Conservation (phyloP, 2,888 invertebrate genomes). For the Cephus sareptanus region DNA sequence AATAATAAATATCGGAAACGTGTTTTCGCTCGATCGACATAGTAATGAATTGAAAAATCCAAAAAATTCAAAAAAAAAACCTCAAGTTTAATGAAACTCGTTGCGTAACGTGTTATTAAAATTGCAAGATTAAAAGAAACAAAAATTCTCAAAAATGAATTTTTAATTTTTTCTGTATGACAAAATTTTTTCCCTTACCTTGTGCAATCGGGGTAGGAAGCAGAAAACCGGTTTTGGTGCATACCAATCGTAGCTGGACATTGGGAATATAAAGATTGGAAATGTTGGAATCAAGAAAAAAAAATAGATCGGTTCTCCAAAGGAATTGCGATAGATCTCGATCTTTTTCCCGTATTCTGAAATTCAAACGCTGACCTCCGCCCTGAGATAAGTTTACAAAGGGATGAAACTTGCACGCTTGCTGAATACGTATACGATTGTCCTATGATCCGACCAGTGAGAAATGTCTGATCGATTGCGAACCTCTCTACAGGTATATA, state of each 20-base stretch:
- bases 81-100: too few species aligned
- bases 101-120: not conserved
- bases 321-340: not conserved
- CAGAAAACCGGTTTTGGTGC: not conserved
- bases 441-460: not conserved
- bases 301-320: not conserved
- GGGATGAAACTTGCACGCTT: constrained; percentile 19
- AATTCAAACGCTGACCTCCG: constrained; percentile 19
- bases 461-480: not conserved
- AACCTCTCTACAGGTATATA: not conserved
- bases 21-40: not conserved
- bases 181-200: not conserved
- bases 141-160: not conserved
- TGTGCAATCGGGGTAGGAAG: not conserved
- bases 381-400: constrained; percentile 18
- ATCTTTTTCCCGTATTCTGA: not conserved
- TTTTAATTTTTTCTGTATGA: not conserved
- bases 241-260: not conserved
- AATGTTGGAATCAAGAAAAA: not conserved
- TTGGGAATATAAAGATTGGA: not conserved
- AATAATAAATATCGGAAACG: not conserved
- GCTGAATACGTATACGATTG: constrained; percentile 7
- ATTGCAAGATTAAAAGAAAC: too few species aligned
- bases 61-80: not conserved
- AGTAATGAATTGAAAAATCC: too few species aligned